Base-by-base conservation (phyloP, 1,140 invertebrate species). In the Gonioctena quinquepunctata region DNA sequence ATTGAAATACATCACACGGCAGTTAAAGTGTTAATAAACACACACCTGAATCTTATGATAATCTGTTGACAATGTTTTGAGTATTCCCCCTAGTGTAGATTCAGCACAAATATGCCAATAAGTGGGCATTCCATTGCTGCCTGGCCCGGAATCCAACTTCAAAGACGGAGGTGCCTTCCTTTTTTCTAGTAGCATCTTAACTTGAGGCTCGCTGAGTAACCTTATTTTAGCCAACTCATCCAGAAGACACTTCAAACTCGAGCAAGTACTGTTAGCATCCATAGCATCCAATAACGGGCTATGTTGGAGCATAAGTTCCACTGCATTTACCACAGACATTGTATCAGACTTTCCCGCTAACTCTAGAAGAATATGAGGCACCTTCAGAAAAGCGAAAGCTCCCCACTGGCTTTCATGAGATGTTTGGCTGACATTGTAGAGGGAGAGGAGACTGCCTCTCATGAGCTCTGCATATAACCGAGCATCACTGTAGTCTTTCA, bases 341-440 rank as follows among this genome's bases (percentile, higher is more conserved):
- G 59, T 67, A 57, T 79, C 75, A 72, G 76, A 87, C 60, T 86
- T 81, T 3, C 84, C 84, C 66, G 92, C 88, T 8, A 94, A 78
- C 72, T 92, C 90, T 65, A 90, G 89, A 11, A 95, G 86, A 64
- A 94, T 90, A 76, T 92, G 88, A 2, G 94, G 94, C 63, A 97
- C 87, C 86, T 97, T 97, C 0, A 98, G 86, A 82, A 97, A 97
- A 8, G 92, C 94, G 80, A 97, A 97, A 18, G 95, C 94, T 19
- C 93, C 93, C 94, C 96, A 98, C 77, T 96, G 90, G 1, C 95
- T 90, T 76, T 96, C 94, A 63, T 88, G 86, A 13, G 88, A 85
- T 3, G 88, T 89, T 72, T 91, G 91, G 59, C 91, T 90, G 1
- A 90, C 90, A 82, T 95, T 92, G 76, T 94, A 90, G 1, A 98